A percentile compares a stretch with the other conserved stretches of the same genome.
phyloP scores from a whole-genome alignment of 2,797 vertebrate species.

The Crocidura indochinensis region DNA sequence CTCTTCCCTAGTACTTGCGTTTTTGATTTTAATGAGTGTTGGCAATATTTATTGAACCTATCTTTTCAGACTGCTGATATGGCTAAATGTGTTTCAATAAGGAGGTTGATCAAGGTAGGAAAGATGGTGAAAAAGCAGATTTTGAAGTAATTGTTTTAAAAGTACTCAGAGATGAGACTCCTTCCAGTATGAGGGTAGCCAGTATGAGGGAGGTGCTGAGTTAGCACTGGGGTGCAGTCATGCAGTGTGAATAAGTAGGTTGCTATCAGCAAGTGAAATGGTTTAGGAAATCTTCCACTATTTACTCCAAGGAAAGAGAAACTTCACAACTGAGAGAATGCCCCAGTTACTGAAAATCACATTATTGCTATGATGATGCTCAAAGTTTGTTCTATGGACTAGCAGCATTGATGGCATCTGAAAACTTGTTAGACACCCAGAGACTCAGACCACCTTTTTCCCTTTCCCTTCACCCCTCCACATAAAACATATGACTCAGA shows the following conservation, averaged over 20 bases:
- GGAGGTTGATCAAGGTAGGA: not conserved
- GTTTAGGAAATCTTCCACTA: not conserved
- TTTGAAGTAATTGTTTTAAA: constrained; percentile 17
- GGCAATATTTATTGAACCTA: constrained; percentile 68
- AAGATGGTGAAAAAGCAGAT: not conserved
- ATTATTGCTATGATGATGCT: not conserved
- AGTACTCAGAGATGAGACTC: not conserved
- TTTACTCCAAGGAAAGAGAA: constrained; percentile 29
- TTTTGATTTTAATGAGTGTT: constrained; percentile 69
- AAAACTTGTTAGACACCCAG: not conserved
- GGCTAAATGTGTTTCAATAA: constrained; percentile 48
- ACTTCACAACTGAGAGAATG: not conserved
- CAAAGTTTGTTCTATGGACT: not conserved
- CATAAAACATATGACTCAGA: not conserved
- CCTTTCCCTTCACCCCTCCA: no score
- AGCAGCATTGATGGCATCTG: accelerated
- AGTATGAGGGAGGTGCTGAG: not conserved
- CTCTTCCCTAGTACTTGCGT: constrained; percentile 53
- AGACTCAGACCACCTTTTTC: not conserved
- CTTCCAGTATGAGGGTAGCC: not conserved
- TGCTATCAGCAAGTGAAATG: not conserved
- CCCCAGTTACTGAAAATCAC: not conserved
- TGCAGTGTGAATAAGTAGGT: not conserved
- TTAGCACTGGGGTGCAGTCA: not conserved
- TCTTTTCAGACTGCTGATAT: constrained; percentile 29